These are phyloP conservation scores for Pteronura brasiliensis DNA, from an alignment of 2,113 vertebrate species.

Conservation along the genomic window DNA sequence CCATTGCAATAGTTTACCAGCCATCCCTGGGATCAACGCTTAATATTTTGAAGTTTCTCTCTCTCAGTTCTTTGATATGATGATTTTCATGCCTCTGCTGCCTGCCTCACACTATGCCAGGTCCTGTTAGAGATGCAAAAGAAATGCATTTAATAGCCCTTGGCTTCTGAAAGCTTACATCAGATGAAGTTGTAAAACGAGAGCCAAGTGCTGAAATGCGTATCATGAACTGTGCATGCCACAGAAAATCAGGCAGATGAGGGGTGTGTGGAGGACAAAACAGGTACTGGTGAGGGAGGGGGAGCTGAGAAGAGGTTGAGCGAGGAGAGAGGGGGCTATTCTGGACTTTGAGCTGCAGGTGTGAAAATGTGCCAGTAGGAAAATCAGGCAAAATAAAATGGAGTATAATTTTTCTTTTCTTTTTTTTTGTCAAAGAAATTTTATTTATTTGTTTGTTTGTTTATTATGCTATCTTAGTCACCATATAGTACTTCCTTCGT, in stretches of 20 bases:
- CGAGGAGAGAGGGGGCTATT: neutral
- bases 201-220: neutral
- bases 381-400: slow-evolving; percentile 6
- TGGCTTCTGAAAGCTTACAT: neutral
- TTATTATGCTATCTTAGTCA: too few species aligned
- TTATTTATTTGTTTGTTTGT: too few species aligned
- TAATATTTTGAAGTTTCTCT: neutral
- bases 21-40: neutral
- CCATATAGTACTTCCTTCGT: too few species aligned
- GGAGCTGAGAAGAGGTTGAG: neutral
- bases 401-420: neutral
- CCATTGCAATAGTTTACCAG: neutral
- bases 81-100: neutral
- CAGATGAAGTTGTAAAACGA: neutral
- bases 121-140: neutral
- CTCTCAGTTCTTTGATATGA: neutral
- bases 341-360: neutral
- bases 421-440: too few species aligned
- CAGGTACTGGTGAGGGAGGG: neutral
- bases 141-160: neutral
- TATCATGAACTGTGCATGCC: neutral
- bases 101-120: neutral
- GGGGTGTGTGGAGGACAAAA: neutral
- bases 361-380: neutral
- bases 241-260: neutral